Evolutionary conservation across 2,113 vertebrate genomes (phyloP), one percentile per base, ranked within the genome.

Genomic region (Catharus minimus): DNA sequence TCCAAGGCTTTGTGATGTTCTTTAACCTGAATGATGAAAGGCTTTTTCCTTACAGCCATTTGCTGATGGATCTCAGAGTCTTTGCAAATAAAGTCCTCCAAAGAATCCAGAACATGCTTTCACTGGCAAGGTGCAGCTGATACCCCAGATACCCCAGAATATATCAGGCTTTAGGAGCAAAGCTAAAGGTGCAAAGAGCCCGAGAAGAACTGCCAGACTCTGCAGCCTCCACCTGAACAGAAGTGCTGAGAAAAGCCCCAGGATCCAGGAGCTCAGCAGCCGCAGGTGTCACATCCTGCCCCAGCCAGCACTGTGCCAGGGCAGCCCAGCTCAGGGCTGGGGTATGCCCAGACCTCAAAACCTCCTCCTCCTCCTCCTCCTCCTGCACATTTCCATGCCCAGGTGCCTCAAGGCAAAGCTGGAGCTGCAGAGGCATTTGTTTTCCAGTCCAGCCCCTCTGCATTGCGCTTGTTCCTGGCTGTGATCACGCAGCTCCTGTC

Each of bases 21-120:
- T 90, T 93, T 82, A 86, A 84, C 73, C 41, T 57, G 41, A 95
- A 93, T 3, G 26, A 95, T 95, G 87, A 96, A 95, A 94, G 90
- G 62, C 80, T 88, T 91, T 88, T 94, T 78, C 85, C 85, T 95
- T 79, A 61, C 46, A 86, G 74, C 32, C 66, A 72, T 57, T 91
- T 92, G 66, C 49, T 75, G 76, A 22, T 38, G 49, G 61, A 71
- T 91, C 39, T 81, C 79, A 44, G 30, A 64, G 50, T 77, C 44
- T 80, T 55, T 47, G 68, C 65, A 93, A 91, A 81, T 67, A 21
- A 88, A 94, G 36, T 78, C 41, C 46, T 86, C 56, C 32, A 61
- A 74, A 65, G 65, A 72, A 77, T 67, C 65, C 57, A 56, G 39
- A 82, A 55, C 8, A 23, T 4, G 49, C 56, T 73, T 71, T 81